phyloP scores from a whole-genome alignment of 2,888 invertebrate species.

The Eupithecia subfuscata region DNA sequence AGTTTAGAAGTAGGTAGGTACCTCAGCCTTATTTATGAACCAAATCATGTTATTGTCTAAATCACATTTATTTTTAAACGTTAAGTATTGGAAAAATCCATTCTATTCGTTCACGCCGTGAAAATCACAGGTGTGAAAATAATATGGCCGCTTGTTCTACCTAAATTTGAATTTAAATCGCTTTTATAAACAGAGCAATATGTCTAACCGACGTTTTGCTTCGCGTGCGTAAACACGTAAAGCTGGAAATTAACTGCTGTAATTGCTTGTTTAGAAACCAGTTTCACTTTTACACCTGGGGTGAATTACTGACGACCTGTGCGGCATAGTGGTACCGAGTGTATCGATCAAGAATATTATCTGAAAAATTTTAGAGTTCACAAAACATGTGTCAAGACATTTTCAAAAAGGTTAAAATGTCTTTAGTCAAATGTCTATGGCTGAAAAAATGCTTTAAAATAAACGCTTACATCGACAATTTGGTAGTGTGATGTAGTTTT shows the following conservation, averaged over 20 bases:
- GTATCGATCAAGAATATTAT: not conserved
- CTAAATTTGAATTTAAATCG: constrained; percentile 10
- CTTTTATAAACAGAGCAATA: constrained; percentile 23
- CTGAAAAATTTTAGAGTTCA: no score
- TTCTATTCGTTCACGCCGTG: not conserved
- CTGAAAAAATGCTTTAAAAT: no score
- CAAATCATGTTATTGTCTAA: not conserved
- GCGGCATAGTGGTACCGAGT: not conserved
- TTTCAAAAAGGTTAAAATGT: no score
- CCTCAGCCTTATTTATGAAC: not conserved
- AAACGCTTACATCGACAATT: no score
- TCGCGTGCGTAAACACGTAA: constrained; percentile 27
- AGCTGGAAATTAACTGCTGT: constrained; percentile 21
- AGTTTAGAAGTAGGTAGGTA: no score
- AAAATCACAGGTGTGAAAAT: constrained; percentile 9
- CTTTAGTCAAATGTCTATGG: no score
- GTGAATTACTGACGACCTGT: not conserved
- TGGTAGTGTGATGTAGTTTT: no score
- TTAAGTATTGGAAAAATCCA: not conserved
- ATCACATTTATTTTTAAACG: not conserved
- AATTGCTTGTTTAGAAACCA: constrained; percentile 18
- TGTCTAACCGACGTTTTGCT: constrained; percentile 25
- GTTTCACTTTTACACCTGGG: constrained; percentile 8
- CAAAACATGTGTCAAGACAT: no score
- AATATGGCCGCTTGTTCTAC: constrained; percentile 14